Evolutionary conservation across 2,797 vertebrate genomes (phyloP).

Genomic region (Muscicapa striata): DNA sequence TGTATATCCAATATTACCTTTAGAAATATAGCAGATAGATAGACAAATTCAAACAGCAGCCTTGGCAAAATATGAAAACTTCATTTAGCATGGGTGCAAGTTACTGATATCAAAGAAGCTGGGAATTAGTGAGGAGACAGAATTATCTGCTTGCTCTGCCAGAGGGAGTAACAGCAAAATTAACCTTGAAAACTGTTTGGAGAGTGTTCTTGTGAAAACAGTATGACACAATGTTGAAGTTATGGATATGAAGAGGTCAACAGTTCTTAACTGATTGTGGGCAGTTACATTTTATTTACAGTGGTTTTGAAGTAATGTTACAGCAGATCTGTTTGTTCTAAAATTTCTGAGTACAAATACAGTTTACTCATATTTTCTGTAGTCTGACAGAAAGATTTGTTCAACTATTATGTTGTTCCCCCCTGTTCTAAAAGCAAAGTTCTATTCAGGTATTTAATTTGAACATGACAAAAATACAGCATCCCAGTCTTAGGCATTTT

Average conservation of each 20-base stretch:
- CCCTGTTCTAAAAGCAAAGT: background rate
- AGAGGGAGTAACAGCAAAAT: slow-evolving; percentile 62
- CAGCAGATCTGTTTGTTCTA: background rate
- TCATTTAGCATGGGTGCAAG: background rate
- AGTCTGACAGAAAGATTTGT: background rate
- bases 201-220: slow-evolving; percentile 57
- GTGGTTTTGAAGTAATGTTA: background rate
- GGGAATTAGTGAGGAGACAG: slow-evolving; percentile 42
- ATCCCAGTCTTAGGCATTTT: background rate
- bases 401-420: background rate
- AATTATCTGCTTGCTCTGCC: slow-evolving; percentile 55
- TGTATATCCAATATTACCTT: background rate
- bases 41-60: background rate
- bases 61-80: slow-evolving; percentile 40
- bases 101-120: slow-evolving; percentile 50
- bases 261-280: background rate
- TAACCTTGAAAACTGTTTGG: slow-evolving; percentile 67
- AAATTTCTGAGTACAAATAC: background rate
- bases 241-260: slow-evolving; percentile 57
- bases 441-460: background rate
- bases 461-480: background rate
- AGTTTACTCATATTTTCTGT: background rate
- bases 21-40: background rate
- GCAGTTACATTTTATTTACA: background rate
- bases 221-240: slow-evolving; percentile 44